Evolutionary conservation across 2,797 vertebrate species (phyloP).

Genomic region (Mionectes olivaceus): DNA sequence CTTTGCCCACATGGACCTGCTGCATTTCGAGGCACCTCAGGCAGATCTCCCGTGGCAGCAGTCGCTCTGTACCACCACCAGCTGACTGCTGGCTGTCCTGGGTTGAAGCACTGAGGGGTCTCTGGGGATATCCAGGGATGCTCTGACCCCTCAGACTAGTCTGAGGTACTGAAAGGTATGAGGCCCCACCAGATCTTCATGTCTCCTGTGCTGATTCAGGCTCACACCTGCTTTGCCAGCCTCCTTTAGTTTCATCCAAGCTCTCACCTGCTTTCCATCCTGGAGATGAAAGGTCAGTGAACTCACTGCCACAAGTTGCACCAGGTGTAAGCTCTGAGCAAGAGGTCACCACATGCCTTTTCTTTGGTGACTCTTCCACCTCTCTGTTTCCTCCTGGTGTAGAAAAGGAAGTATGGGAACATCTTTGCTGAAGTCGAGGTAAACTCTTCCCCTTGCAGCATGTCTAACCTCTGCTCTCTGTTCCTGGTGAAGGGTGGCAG

Average conservation of each 20-base stretch:
- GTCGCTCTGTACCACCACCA: background rate
- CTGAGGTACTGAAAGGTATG: background rate
- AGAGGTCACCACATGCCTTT: background rate
- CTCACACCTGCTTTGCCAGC: background rate
- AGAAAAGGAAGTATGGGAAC: background rate
- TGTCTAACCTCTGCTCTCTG: background rate
- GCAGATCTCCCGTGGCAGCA: background rate
- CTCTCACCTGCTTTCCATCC: background rate
- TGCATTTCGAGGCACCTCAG: background rate
- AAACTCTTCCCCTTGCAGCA: accelerated
- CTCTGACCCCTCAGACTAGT: background rate
- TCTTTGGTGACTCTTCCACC: background rate
- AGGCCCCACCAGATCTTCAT: background rate
- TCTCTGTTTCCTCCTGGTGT: background rate
- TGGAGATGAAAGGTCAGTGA: background rate
- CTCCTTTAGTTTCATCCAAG: background rate
- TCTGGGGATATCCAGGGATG: background rate
- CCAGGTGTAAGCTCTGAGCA: background rate
- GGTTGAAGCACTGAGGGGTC: background rate
- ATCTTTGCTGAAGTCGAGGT: accelerated
- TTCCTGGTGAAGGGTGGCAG: background rate
- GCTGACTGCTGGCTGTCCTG: background rate
- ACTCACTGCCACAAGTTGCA: background rate
- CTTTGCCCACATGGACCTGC: accelerated
- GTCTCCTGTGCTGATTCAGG: background rate